Percentiles rank a stretch among this genome's conserved stretches.
Conservation (phyloP, 53 echinoderm and acorn worm genomes). For the Zoroaster sp. region DNA sequence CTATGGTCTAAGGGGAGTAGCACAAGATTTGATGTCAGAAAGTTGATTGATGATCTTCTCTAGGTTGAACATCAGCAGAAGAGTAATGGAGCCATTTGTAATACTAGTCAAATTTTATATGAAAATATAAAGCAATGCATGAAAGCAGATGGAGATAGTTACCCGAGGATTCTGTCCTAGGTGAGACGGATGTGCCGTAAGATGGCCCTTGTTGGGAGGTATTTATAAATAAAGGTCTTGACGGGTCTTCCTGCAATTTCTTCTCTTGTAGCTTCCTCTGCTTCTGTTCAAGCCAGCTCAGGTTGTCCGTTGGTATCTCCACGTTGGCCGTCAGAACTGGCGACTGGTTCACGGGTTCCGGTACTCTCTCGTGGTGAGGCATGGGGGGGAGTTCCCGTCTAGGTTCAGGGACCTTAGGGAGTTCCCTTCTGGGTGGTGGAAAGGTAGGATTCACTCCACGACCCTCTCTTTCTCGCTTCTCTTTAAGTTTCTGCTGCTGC, state of each 20-base stretch:
- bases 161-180: slow-evolving; percentile 26
- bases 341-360: slow-evolving; percentile 18
- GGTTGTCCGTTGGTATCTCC: slow-evolving; percentile 39
- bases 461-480: slow-evolving; percentile 71
- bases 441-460: slow-evolving; percentile 1
- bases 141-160: background rate
- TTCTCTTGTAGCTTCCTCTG: slow-evolving; percentile 71
- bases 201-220: slow-evolving; percentile 26
- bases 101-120: no score
- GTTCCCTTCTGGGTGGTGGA: slow-evolving; percentile 21
- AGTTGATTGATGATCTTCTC: no score
- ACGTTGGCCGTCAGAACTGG: background rate
- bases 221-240: slow-evolving; percentile 40
- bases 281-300: slow-evolving; percentile 78
- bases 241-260: slow-evolving; percentile 16
- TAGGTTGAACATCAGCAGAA: no score
- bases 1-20: no score
- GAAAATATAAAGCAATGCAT: no score
- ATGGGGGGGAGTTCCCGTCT: background rate
- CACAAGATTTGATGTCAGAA: no score
- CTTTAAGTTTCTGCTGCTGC: slow-evolving; percentile 88
- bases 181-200: background rate
- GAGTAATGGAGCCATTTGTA: no score
- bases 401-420: background rate
- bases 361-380: background rate